Evolutionary conservation across 2,113 vertebrate genomes (phyloP).

Genomic region (Butorides virescens): DNA sequence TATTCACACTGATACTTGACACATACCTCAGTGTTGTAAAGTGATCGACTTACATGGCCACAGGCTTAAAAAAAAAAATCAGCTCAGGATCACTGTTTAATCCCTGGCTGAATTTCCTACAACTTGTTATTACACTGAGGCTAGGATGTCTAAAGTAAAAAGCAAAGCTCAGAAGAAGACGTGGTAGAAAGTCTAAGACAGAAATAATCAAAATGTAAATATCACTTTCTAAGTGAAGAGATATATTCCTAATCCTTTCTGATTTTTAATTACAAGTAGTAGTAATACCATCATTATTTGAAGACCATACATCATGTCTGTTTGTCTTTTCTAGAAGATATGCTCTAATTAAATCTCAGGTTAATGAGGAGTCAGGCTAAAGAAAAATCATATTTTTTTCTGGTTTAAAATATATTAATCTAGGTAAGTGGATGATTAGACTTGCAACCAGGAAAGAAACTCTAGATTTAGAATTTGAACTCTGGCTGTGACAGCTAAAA

Average conservation of each 20-base stretch:
- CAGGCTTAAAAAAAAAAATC: neutral
- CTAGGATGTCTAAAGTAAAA: neutral
- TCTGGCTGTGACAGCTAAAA: neutral
- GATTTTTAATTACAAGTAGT: neutral
- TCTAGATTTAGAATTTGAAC: neutral
- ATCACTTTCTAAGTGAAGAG: neutral
- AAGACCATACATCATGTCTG: neutral
- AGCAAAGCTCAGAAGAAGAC: neutral
- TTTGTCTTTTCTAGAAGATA: neutral
- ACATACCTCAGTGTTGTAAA: neutral
- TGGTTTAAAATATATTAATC: neutral
- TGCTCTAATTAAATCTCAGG: neutral
- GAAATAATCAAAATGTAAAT: neutral
- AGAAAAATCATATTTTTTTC: neutral
- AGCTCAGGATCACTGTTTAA: neutral
- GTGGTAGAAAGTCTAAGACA: neutral
- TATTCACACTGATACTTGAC: accelerated
- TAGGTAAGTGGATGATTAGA: neutral
- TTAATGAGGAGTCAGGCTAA: neutral
- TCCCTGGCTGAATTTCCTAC: neutral
- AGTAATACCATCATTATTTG: neutral
- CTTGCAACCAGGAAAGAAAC: neutral
- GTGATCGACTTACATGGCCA: no score
- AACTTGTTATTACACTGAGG: neutral
- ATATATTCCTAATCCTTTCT: neutral